These are phyloP conservation scores for Turdus rufiventris DNA, from an alignment of 2,113 vertebrate genomes.

Conservation along the genomic window DNA sequence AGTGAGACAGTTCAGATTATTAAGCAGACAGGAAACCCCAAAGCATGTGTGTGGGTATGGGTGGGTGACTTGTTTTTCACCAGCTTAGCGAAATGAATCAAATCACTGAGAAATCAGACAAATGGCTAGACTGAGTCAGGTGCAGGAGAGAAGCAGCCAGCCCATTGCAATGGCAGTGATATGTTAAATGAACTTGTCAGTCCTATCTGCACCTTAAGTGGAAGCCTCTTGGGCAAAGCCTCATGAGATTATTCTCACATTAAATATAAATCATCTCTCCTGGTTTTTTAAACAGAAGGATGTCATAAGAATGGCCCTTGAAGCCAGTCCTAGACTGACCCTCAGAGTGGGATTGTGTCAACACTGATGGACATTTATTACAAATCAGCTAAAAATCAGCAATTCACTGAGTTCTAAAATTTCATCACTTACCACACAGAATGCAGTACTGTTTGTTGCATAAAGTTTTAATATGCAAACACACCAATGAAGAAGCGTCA, in stretches of 20 bases:
- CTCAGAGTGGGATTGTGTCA: neutral
- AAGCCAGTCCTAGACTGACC: neutral
- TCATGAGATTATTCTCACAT: neutral
- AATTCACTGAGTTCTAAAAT: neutral
- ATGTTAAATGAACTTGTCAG: neutral
- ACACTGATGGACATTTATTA: neutral
- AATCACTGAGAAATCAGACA: neutral
- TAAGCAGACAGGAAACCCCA: slow-evolving; percentile 30
- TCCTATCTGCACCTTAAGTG: neutral
- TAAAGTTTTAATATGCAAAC: neutral
- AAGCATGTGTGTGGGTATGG: neutral
- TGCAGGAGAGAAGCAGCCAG: neutral
- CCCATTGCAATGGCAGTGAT: neutral
- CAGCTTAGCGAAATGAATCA: slow-evolving; percentile 22
- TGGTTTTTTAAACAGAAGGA: neutral
- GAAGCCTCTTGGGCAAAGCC: neutral
- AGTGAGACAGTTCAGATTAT: neutral
- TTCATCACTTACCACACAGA: neutral
- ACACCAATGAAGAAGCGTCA: neutral
- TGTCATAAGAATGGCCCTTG: neutral
- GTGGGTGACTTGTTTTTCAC: slow-evolving; percentile 13
- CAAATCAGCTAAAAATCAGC: neutral
- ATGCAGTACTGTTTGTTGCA: neutral
- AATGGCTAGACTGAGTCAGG: neutral
- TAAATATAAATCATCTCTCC: neutral